Base-by-base conservation (phyloP, 2,888 invertebrate species). In the Micoletzkya japonica region DNA sequence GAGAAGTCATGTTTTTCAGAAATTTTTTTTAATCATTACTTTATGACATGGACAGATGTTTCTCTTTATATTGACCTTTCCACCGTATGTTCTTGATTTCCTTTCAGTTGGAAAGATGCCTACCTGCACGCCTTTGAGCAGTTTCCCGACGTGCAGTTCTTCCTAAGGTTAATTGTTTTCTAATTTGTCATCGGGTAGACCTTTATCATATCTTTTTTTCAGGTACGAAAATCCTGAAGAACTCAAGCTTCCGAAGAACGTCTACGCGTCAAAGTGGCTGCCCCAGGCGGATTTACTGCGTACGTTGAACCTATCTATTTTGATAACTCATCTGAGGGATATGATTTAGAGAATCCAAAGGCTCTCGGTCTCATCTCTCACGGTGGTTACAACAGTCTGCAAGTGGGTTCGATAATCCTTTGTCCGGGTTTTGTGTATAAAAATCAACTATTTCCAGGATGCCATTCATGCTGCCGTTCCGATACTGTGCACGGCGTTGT, bases 351-450 rank as follows among this genome's bases (percentile, higher is more conserved):
- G 2, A 91, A 92, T 84, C 90, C 90, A 0, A 91, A 91, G 77
- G 89, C 91, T 0, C 86, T 89, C 70, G 90, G 90, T 0, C 92
- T 91, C 80, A 88, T 92, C 75, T 90, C 90, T 0, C 92, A 92
- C 82, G 91, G 90, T 0, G 92, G 92, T 0, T 89, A 91, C 80
- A 88, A 92, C 78, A 91, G 91, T 66, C 85, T 90, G 37, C 89
- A 90, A 0, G 92, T 77, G 24, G 59, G 26, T 44, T 4, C 20
- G 17, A 20, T 14, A 0, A n/a, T 17, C 30, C 1, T 26, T 26
- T 44, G 17, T 36, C 4, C 14, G 20, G 20, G 30, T 37, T 4
- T 59, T 54, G 26, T 24, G 26, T 7, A 54, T 17, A 2, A 39
- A 24, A 60, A 2, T 26, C 34, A 61, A 14, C 36, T 20, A 63